Conservation (phyloP, 2,113 vertebrate genomes). For the Pituophis catenifer region DNA sequence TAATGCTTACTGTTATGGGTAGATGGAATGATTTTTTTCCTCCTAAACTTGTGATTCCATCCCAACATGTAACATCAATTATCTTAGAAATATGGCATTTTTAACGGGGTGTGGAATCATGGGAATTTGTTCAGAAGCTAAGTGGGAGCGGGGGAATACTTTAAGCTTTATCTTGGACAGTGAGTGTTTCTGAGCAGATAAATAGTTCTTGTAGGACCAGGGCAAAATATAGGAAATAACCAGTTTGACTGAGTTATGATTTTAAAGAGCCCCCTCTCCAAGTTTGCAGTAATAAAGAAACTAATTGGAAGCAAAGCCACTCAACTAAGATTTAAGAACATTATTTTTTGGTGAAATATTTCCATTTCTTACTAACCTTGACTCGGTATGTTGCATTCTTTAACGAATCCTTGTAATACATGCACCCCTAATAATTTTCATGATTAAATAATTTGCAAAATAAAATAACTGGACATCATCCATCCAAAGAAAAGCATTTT, state of each 20-base stretch:
- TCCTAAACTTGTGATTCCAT: conserved; percentile 4
- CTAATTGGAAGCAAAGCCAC: conserved; percentile 49
- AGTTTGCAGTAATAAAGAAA: conserved; percentile 46
- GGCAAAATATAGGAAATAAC: not conserved
- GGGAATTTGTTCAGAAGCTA: conserved; percentile 27
- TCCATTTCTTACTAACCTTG: not conserved
- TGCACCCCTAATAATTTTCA: conserved; percentile 19
- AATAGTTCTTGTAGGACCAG: conserved; percentile 5
- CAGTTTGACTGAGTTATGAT: conserved; percentile 35
- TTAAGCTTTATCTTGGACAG: conserved; percentile 19
- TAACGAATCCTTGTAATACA: not conserved
- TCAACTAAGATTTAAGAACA: conserved; percentile 27
- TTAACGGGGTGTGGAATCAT: not conserved
- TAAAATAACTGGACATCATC: not conserved
- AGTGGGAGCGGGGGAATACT: not conserved
- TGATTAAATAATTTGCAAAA: not conserved
- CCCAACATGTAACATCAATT: conserved; percentile 7
- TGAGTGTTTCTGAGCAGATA: conserved; percentile 36
- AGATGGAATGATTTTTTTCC: not conserved
- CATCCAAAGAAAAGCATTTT: not conserved
- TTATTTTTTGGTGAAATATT: not conserved
- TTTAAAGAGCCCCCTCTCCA: conserved; percentile 32
- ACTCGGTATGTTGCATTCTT: conserved; percentile 9
- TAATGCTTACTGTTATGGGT: conserved; percentile 25
- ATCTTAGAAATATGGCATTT: conserved; percentile 15